Base-by-base conservation (phyloP, 2,113 vertebrate species). In the Limnothrissa miodon region DNA sequence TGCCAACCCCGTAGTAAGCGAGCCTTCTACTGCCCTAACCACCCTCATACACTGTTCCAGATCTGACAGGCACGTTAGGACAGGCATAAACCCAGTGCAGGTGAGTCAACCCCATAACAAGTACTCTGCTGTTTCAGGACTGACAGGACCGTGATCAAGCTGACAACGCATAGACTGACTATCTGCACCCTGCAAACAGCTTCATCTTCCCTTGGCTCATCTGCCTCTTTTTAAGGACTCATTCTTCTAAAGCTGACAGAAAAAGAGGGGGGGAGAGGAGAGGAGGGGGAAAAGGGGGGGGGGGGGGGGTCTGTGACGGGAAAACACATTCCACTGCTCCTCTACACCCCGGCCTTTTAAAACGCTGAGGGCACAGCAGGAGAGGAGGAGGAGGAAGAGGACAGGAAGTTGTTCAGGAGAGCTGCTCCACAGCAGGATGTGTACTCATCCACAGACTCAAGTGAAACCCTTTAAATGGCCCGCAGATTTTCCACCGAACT, bases 351-450 rank as follows among this genome's bases (percentile, higher is more conserved):
- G n/a, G 59, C 9, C n/a, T 29, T 62, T 29, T 29, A 42, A n/a
- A 56, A 29, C 25, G n/a, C n/a, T 25, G 59, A 62, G 59, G 59
- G 59, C 59, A 62, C 59, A 74, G 66, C 29, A 25, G 59, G n/a
- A 25, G 45, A n/a, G n/a, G 45, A 11, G 15, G 48, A 29, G 13
- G 25, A 36, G 66, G 33, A 74, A 13, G 29, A 36, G 66, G 66
- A 36, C 66, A 39, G 66, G 66, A 74, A 74, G 66, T 74, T 74
- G 33, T 74, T 74, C 29, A 56, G 33, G 13, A 74, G 66, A 36
- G 66, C 29, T 4, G 25, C n/a, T 33, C 5, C 66, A 13, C 29
- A 17, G 66, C 11, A n/a, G n/a, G n/a, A 74, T 74, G 66, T 39
- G 66, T 33, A 39, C 29, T 36, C 29, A 39, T 39, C 66, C 29